A percentile compares a stretch with the other conserved stretches of the same genome.
Conservation (phyloP, 2,113 vertebrate genomes). For the Stigmatopora nigra region DNA sequence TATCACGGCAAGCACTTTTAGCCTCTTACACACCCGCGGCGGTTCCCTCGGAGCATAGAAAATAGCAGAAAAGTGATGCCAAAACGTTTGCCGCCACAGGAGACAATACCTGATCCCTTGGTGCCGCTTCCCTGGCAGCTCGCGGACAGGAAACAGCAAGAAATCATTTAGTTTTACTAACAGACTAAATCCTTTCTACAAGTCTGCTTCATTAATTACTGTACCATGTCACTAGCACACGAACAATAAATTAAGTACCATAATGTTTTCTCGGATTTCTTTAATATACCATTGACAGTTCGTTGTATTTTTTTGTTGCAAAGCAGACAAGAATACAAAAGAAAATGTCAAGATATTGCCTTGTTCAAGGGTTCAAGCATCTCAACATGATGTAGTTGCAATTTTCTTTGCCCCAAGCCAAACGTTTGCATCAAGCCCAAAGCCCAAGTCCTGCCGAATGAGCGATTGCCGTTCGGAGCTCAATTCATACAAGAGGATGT, state of each 20-base stretch:
- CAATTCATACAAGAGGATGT: background rate
- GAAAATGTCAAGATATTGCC: background rate
- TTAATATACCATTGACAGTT: no score
- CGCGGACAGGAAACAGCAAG: background rate
- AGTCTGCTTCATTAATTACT: background rate
- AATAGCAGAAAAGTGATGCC: constrained; percentile 14
- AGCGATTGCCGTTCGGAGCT: background rate
- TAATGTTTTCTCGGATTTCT: background rate
- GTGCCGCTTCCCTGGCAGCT: background rate
- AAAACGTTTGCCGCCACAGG: background rate
- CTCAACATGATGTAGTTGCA: background rate
- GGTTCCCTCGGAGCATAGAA: constrained; percentile 13
- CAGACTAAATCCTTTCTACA: background rate
- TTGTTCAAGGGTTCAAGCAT: background rate
- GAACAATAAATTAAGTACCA: background rate
- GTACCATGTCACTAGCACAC: background rate
- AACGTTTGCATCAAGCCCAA: background rate
- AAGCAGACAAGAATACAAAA: background rate
- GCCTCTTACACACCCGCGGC: constrained; percentile 1
- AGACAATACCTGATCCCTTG: background rate
- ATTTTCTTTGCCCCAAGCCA: background rate
- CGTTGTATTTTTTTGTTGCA: background rate
- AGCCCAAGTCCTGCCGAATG: background rate
- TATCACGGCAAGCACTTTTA: constrained; percentile 22
- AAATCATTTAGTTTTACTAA: background rate